These are phyloP conservation scores for Cetonia aurata DNA, from an alignment of 2,888 invertebrate genomes.

Conservation along the genomic window DNA sequence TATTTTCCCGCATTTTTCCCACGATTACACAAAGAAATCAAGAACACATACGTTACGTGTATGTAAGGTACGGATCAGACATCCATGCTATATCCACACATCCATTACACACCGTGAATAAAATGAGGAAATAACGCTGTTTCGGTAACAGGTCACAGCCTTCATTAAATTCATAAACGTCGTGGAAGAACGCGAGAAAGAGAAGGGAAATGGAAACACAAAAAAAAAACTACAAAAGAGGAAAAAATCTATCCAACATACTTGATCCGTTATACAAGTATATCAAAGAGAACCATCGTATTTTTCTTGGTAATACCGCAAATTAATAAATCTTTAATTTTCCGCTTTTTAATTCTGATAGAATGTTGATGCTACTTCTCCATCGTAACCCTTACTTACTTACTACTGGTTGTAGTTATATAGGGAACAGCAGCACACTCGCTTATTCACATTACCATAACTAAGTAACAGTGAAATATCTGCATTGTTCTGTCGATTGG, in stretches of 20 bases:
- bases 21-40: conserved; percentile 41
- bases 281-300: conserved; percentile 4
- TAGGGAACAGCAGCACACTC: conserved; percentile 48
- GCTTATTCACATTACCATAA: conserved; percentile 59
- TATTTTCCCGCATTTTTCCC: conserved; percentile 25
- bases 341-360: conserved; percentile 60
- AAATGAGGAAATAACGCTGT: conserved; percentile 39
- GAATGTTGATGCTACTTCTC: conserved; percentile 34
- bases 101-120: conserved; percentile 28
- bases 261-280: conserved; percentile 39
- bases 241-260: conserved; percentile 41
- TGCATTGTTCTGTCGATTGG: conserved; percentile 62
- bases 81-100: neutral
- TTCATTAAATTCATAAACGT: conserved; percentile 36
- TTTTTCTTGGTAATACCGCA: conserved; percentile 41
- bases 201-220: conserved; percentile 36
- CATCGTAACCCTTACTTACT: conserved; percentile 45
- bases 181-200: conserved; percentile 9
- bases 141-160: conserved; percentile 35
- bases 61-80: neutral
- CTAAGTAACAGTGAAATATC: conserved; percentile 65
- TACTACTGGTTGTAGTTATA: conserved; percentile 33
- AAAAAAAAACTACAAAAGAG: neutral
- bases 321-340: conserved; percentile 61
- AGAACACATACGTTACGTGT: conserved; percentile 24